Evolutionary conservation across 1,140 invertebrate species (phyloP).

Genomic region (Drosophila lacertosa): DNA sequence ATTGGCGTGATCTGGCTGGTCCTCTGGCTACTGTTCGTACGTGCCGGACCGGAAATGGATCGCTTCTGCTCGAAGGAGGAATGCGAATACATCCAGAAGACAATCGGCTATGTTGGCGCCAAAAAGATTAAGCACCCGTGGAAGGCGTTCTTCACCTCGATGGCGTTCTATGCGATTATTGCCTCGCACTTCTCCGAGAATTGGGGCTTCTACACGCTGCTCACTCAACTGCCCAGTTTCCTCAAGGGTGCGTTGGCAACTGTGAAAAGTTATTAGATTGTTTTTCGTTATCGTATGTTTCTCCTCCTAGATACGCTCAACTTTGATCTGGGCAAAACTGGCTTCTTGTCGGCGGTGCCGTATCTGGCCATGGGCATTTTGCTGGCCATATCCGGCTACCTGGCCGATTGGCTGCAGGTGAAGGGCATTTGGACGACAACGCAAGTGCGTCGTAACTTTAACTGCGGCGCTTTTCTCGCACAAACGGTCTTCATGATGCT

Average conservation of each 20-base stretch:
- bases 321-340: constrained; percentile 90
- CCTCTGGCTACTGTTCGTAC: constrained; percentile 89
- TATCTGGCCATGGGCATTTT: constrained; percentile 94
- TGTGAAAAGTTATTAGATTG: not conserved
- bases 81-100: constrained; percentile 89
- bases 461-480: constrained; percentile 90
- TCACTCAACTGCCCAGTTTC: constrained; percentile 95
- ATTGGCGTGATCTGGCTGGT: constrained; percentile 89
- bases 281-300: constrained; percentile 6
- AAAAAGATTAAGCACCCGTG: constrained; percentile 89
- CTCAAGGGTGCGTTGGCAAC: constrained; percentile 88
- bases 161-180: constrained; percentile 95
- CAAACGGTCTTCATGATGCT: constrained; percentile 93
- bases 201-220: constrained; percentile 97
- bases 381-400: constrained; percentile 90
- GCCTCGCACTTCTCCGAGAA: constrained; percentile 97
- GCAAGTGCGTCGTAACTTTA: constrained; percentile 90
- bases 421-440: constrained; percentile 89
- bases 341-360: constrained; percentile 92
- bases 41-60: constrained; percentile 91
- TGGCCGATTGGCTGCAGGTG: constrained; percentile 91
- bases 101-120: constrained; percentile 64
- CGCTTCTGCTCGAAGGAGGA: constrained; percentile 90
- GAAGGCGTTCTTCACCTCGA: constrained; percentile 91
- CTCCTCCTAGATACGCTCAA: constrained; percentile 87